phyloP scores from a whole-genome alignment of 2,888 invertebrate species.

The Drosophila limbata region DNA sequence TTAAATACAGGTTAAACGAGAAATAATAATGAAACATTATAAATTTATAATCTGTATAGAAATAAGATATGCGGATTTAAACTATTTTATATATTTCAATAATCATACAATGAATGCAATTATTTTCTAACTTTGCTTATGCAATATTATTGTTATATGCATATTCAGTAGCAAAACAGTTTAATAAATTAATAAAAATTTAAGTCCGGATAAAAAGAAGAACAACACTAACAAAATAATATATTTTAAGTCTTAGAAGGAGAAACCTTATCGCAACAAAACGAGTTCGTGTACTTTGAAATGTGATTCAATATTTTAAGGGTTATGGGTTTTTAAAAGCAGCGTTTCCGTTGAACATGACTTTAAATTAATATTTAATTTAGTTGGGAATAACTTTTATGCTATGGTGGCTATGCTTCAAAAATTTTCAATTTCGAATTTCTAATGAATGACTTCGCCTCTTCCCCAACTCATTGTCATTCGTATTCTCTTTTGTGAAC shows the following conservation, averaged over 20 bases:
- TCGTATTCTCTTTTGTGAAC: slow-evolving; percentile 2
- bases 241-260: too few species aligned
- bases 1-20: not conserved
- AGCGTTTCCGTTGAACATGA: not conserved
- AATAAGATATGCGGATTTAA: not conserved
- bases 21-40: not conserved
- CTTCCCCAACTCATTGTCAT: not conserved
- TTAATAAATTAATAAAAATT: too few species aligned
- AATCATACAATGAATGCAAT: too few species aligned
- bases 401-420: slow-evolving; percentile 27
- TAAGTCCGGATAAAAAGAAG: too few species aligned
- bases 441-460: slow-evolving; percentile 36
- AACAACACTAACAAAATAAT: too few species aligned
- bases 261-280: too few species aligned
- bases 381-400: slow-evolving; percentile 29
- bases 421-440: slow-evolving; percentile 26
- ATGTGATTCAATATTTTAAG: too few species aligned
- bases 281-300: too few species aligned
- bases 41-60: not conserved
- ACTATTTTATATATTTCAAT: too few species aligned
- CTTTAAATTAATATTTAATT: slow-evolving; percentile 32
- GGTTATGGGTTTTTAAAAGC: not conserved
- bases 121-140: too few species aligned
- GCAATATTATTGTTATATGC: too few species aligned
- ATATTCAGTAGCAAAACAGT: too few species aligned